Conservation (phyloP, 1,140 invertebrate genomes). For the Eurytemora carolleeae region DNA sequence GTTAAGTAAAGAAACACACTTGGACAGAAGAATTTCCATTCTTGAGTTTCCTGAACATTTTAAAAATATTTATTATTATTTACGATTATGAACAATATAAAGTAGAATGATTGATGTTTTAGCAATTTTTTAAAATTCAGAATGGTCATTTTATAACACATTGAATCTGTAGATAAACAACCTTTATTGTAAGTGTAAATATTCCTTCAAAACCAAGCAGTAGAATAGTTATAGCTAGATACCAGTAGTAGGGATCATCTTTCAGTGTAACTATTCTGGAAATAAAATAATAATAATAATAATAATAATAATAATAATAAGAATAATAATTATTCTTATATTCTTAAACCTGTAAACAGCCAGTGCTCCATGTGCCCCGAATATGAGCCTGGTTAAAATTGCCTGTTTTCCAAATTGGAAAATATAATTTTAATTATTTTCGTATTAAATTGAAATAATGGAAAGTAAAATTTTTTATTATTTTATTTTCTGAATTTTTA, state of each 20-base stretch:
- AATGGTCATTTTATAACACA: too few species aligned
- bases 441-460: too few species aligned
- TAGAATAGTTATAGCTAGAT: constrained; percentile 12
- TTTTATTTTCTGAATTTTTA: too few species aligned
- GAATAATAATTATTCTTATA: too few species aligned
- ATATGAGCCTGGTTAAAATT: constrained; percentile 11
- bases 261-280: constrained; percentile 12
- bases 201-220: constrained; percentile 13
- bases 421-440: too few species aligned
- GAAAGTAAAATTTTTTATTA: too few species aligned
- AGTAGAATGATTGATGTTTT: too few species aligned
- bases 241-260: constrained; percentile 15
- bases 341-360: constrained; percentile 9
- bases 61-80: too few species aligned
- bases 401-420: too few species aligned
- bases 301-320: too few species aligned
- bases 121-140: too few species aligned
- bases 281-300: not conserved
- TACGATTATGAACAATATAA: too few species aligned
- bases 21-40: constrained; percentile 14
- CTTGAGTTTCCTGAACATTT: not conserved
- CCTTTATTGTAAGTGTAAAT: constrained; percentile 15
- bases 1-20: constrained; percentile 15
- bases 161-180: not conserved
- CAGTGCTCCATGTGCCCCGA: constrained; percentile 9